Conservation (phyloP, 2,113 vertebrate genomes). For the Chaetodon trifascialis region DNA sequence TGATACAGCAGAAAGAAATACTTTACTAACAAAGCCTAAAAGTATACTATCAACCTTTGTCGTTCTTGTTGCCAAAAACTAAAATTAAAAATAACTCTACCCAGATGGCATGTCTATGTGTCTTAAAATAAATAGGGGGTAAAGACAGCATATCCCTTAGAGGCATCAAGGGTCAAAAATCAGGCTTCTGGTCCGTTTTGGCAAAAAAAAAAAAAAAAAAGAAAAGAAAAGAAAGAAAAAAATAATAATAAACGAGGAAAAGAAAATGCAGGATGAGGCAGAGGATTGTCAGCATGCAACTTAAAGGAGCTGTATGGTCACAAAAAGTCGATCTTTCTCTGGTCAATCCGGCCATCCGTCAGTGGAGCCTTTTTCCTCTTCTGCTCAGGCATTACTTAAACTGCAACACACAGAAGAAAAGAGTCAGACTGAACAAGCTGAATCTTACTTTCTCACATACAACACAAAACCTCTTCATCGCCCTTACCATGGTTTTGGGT, state of each 20-base stretch:
- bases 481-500: slow-evolving; percentile 79
- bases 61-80: slow-evolving; percentile 43
- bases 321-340: slow-evolving; percentile 25
- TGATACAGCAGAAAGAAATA: slow-evolving; percentile 30
- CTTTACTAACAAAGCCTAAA: slow-evolving; percentile 28
- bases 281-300: slow-evolving; percentile 67
- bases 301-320: slow-evolving; percentile 49
- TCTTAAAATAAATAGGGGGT: background rate
- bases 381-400: slow-evolving; percentile 67
- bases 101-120: background rate
- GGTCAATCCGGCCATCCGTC: slow-evolving; percentile 33
- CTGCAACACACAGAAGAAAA: slow-evolving; percentile 61
- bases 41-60: slow-evolving; percentile 19
- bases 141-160: background rate
- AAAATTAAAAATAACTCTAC: slow-evolving; percentile 20
- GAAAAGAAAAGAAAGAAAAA: background rate
- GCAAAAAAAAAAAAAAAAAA: slow-evolving; percentile 41
- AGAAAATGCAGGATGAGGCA: slow-evolving; percentile 23
- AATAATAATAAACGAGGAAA: background rate
- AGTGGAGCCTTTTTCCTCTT: slow-evolving; percentile 27
- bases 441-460: background rate
- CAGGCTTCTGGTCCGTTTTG: slow-evolving; percentile 65
- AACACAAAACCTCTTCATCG: background rate
- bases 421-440: background rate
- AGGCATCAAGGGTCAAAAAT: slow-evolving; percentile 31